A percentile compares a stretch with the other conserved stretches of the same genome.
These are phyloP conservation scores for Tragelaphus scriptus DNA, from an alignment of 2,113 vertebrate species.

Conservation along the genomic window DNA sequence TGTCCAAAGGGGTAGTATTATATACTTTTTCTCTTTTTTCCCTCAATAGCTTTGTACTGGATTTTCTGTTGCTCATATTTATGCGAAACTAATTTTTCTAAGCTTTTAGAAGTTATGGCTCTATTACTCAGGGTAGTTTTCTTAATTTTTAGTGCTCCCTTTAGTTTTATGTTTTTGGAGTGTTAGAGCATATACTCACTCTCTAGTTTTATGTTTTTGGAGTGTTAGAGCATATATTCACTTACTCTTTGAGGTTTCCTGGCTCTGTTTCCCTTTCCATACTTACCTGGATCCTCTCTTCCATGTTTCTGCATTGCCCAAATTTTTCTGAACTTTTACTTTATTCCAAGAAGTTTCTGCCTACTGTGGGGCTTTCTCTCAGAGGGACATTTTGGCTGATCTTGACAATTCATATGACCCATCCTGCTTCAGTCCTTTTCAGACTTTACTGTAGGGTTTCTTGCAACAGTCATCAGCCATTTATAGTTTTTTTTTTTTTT, in stretches of 20 bases:
- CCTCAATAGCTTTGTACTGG: background rate
- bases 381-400: background rate
- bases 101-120: background rate
- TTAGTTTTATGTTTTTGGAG: background rate
- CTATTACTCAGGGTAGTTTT: background rate
- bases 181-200: background rate
- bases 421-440: background rate
- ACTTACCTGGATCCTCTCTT: background rate
- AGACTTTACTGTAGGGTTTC: background rate
- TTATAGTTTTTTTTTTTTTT: background rate
- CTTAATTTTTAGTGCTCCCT: background rate
- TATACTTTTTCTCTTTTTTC: background rate
- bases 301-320: background rate
- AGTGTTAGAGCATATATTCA: background rate
- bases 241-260: background rate
- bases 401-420: background rate
- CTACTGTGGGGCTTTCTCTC: background rate
- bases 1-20: background rate
- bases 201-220: background rate
- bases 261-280: background rate
- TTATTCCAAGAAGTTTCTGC: background rate
- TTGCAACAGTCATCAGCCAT: background rate
- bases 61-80: background rate
- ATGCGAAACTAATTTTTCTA: background rate
- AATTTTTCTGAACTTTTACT: background rate